Evolutionary conservation across 2,888 invertebrate genomes (phyloP), one percentile per base, ranked within the genome.

Genomic region (Pyrrhia umbra): DNA sequence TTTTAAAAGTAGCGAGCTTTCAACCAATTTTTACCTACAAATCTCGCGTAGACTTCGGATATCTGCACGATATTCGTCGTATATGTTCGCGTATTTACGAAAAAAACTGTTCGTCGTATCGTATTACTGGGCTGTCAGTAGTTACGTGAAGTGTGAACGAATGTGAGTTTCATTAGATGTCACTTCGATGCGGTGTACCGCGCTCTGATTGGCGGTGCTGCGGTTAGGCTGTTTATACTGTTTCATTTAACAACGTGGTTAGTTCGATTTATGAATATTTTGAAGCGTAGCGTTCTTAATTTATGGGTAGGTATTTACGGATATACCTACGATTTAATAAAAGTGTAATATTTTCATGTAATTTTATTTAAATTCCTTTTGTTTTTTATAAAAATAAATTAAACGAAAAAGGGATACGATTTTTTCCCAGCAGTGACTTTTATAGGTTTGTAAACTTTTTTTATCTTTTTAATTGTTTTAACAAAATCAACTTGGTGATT

Each of bases 131-230:
- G 39, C 45, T 66, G 77, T 73, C 77, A 65, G 37, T 60, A 27
- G 55, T 50, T 57, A 60, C 25, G 62, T 63, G 63, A 16, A 67
- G 71, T 62, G 76, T 67, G 59, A 77, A 75, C 60, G 70, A 56
- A 66, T 69, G 49, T 23, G 51, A 73, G 57, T 59, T 60, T 62
- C 71, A 79, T 75, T 70, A 64, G 47, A 52, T 75, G 76, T 75
- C 79, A 71, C 60, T 61, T 75, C 70, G 42, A 45, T 62, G 59
- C 1, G 64, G 63, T 54, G 75, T 56, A 25, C 50, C 34, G 42
- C 27, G 18, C 37, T 54, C 56, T 68, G 79, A 77, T 79, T 77
- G 71, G 59, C 50, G 62, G 67, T 56, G 25, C 21, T 25, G 59
- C 37, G 67, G 52, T 50, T 47, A 27, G 20, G 10, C 46, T 34